These are phyloP conservation scores for Pogonocichla stellata DNA, from an alignment of 2,113 vertebrate species.

Conservation along the genomic window DNA sequence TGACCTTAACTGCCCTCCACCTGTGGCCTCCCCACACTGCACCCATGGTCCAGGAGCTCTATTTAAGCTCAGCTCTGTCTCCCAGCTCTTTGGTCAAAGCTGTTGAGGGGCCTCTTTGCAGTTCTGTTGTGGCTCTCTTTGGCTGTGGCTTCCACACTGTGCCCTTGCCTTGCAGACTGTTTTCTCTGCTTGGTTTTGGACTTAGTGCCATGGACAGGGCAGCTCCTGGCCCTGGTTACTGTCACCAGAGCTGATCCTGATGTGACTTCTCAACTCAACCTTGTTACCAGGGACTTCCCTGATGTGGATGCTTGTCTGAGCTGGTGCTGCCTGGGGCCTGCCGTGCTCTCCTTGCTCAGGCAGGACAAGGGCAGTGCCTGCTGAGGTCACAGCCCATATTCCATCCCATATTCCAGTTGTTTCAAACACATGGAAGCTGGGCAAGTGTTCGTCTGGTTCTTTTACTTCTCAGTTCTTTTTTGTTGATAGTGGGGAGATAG, in stretches of 20 bases:
- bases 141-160: neutral
- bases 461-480: neutral
- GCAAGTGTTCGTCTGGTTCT: neutral
- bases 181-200: neutral
- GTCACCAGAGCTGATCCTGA: neutral
- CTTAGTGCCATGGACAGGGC: accelerated
- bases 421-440: neutral
- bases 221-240: accelerated
- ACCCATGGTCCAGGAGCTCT: neutral
- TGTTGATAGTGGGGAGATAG: neutral
- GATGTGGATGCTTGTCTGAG: neutral
- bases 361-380: neutral
- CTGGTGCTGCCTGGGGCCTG: neutral
- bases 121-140: accelerated
- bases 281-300: no score
- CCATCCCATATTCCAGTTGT: neutral
- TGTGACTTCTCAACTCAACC: neutral
- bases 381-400: neutral
- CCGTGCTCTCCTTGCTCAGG: neutral
- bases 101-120: accelerated
- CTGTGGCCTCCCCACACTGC: neutral
- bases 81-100: accelerated
- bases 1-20: neutral
- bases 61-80: neutral
- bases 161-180: neutral